Evolutionary conservation across 2,113 vertebrate species (phyloP).

Genomic region (Ursus arctos): DNA sequence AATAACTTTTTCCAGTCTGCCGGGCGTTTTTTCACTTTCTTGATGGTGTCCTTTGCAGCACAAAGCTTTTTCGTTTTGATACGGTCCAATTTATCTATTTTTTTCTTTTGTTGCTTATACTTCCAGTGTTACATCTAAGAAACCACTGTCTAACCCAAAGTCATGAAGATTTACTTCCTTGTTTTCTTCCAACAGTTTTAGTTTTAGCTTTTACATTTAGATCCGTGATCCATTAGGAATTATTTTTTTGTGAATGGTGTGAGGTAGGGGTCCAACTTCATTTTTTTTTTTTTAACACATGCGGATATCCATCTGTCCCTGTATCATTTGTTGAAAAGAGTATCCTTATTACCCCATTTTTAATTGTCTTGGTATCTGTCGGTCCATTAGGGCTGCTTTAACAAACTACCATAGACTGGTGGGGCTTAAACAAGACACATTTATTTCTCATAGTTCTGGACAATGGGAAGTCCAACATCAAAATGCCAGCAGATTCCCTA

Average conservation of each 20-base stretch:
- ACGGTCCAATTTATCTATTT: not conserved
- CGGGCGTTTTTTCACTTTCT: not conserved
- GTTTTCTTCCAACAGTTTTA: constrained; percentile 1
- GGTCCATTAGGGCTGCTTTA: not conserved
- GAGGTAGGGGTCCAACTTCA: not conserved
- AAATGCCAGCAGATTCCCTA: not conserved
- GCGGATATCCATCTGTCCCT: not conserved
- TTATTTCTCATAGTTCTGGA: not conserved
- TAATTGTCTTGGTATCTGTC: not conserved
- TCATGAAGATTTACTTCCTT: not conserved
- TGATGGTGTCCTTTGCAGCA: not conserved
- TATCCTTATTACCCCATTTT: not conserved
- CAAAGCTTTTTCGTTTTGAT: not conserved
- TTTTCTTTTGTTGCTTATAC: not conserved
- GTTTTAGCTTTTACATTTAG: constrained; percentile 1
- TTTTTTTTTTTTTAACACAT: not conserved
- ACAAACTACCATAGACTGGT: not conserved
- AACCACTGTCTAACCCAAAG: not conserved
- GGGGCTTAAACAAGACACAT: not conserved
- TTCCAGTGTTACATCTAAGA: not conserved
- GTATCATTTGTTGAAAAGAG: not conserved
- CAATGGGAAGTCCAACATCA: not conserved
- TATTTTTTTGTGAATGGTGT: not conserved
- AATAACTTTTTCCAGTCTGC: constrained; percentile 15
- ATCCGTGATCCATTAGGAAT: not conserved